A percentile compares a stretch with the other conserved stretches of the same genome.
phyloP scores from a whole-genome alignment of 1,140 invertebrate genomes.

The Plectrocnemia conspersa region DNA sequence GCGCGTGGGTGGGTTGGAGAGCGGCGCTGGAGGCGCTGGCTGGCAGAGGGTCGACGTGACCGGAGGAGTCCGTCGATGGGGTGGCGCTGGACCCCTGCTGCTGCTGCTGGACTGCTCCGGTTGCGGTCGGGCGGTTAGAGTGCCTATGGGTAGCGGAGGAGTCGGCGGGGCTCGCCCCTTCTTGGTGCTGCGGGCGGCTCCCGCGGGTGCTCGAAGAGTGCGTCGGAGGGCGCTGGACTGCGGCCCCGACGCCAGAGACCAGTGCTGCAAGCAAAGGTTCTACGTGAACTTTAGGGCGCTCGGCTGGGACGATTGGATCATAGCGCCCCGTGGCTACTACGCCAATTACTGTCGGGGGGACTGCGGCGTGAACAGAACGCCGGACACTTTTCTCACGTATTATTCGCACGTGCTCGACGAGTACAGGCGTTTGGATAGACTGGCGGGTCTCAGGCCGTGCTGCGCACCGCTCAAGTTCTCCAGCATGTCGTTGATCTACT shows the following conservation, averaged over 20 bases:
- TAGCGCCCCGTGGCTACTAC: slow-evolving; percentile 83
- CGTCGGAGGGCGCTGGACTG: slow-evolving; percentile 79
- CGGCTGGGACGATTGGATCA: slow-evolving; percentile 94
- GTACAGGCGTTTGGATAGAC: slow-evolving; percentile 69
- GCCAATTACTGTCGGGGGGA: slow-evolving; percentile 93
- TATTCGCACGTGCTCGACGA: slow-evolving; percentile 88
- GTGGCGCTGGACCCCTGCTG: slow-evolving; percentile 60
- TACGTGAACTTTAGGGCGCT: slow-evolving; percentile 86
- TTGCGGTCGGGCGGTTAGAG: slow-evolving; percentile 66
- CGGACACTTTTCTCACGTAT: slow-evolving; percentile 79
- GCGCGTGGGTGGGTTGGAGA: slow-evolving; percentile 59
- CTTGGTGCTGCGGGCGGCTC: slow-evolving; percentile 69
- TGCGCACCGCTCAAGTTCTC: slow-evolving; percentile 93
- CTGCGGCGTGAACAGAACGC: slow-evolving; percentile 70
- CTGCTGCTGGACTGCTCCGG: slow-evolving; percentile 81
- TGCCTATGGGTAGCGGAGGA: slow-evolving; percentile 44
- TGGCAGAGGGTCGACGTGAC: slow-evolving; percentile 88
- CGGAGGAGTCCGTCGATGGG: slow-evolving; percentile 68
- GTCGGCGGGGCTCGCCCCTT: slow-evolving; percentile 60
- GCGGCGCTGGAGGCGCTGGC: slow-evolving; percentile 55
- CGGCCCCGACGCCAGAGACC: slow-evolving; percentile 60
- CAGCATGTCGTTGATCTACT: slow-evolving; percentile 89
- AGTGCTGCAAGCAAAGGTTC: slow-evolving; percentile 87
- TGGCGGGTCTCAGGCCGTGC: slow-evolving; percentile 78
- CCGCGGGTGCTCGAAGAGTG: slow-evolving; percentile 57